Conservation (phyloP, 2,797 vertebrate genomes). For the Zalophus californianus region DNA sequence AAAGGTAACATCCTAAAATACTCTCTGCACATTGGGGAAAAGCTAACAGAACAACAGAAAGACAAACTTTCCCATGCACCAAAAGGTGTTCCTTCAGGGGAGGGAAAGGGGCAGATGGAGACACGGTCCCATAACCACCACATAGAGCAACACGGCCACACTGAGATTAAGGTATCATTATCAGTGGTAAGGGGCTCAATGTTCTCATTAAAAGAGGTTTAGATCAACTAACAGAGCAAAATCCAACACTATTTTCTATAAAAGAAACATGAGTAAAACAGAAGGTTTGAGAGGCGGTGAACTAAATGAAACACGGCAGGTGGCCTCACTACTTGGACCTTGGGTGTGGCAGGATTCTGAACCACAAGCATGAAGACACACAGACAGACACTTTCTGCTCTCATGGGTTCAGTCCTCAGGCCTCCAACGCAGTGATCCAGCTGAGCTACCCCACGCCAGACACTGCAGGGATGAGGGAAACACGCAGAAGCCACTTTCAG, state of each 20-base stretch:
- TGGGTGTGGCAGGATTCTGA: no score
- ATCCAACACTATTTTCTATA: accelerated
- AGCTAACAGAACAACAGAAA: not conserved
- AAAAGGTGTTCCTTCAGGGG: not conserved
- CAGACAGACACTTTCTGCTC: not conserved
- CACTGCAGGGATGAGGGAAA: not conserved
- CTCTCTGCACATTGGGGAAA: no score
- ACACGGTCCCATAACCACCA: accelerated
- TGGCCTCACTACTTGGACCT: not conserved
- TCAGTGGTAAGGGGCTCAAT: no score
- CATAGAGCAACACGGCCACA: not conserved
- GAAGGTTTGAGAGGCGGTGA: not conserved
- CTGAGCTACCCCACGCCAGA: not conserved
- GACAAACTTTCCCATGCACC: not conserved
- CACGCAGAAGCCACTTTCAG: not conserved
- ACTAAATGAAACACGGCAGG: no score
- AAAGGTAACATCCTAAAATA: not conserved
- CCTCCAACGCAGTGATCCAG: no score
- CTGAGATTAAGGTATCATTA: not conserved
- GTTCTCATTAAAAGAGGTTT: no score
- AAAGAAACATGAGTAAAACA: not conserved
- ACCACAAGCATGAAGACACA: accelerated
- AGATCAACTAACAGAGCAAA: no score
- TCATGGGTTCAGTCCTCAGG: not conserved
- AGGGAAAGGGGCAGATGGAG: accelerated